Base-by-base conservation (phyloP, 2,113 vertebrate species). In the Zapornia atra region DNA sequence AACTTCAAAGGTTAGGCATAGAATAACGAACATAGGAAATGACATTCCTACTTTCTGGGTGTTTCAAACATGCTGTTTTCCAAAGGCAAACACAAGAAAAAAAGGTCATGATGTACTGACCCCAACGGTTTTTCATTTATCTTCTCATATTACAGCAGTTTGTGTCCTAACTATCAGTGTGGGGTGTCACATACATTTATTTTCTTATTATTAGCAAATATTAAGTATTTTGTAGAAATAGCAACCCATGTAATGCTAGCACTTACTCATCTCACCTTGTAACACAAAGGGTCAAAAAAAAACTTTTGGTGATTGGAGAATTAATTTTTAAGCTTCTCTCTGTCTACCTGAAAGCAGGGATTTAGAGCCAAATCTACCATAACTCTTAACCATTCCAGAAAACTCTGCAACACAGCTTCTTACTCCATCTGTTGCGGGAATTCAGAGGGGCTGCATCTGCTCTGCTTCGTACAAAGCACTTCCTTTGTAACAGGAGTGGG, bases 401-500 rank as follows among this genome's bases (percentile, higher is more conserved):
- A 40, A 76, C 71, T 88, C 85, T 85, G 61, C 53, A 68, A 38
- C 5, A 73, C 29, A 64, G 15, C 34, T 90, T 75, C 53, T 80
- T 79, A 50, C n/a, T 71, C 85, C 85, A 90, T 79, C 90, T 90
- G 73, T 65, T 88, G 53, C 53, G 75, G 88, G 38, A 95, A 94
- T 93, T 87, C 42, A 44, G 54, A 94, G 16, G 16, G 33, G 48
- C 57, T 95, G 21, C 85, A 88, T 69, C 92, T 82, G 79, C 66
- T 96, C 38, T 44, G 5, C 44, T 61, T 64, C n/a, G 22, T 50
- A 80, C 38, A 64, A 51, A 76, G 70, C 31, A 31, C 38, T 97
- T 79, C 11, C 15, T 33, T 90, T 82, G 75, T 15, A 95, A 61
- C 38, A 79, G 24, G 19, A 82, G 68, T 11, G 26, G 87, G 10